Conservation (phyloP, 2,797 vertebrate genomes). For the Rhinella marina region DNA sequence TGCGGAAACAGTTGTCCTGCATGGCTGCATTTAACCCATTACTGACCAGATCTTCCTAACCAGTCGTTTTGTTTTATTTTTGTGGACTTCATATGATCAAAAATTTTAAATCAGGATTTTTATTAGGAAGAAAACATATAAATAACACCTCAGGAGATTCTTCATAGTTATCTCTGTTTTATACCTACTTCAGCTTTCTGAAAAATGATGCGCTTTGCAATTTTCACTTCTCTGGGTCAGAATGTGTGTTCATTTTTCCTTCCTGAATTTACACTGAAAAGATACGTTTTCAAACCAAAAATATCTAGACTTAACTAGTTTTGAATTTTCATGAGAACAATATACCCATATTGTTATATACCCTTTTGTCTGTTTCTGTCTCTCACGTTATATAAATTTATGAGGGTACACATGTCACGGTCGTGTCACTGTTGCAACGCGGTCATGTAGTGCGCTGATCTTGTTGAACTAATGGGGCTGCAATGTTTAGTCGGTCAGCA, state of each 20-base stretch:
- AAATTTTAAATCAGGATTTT: background rate
- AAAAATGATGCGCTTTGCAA: background rate
- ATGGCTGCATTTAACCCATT: background rate
- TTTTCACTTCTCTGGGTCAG: constrained; percentile 41
- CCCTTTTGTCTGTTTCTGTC: background rate
- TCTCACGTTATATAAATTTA: too few species aligned
- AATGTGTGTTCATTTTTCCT: background rate
- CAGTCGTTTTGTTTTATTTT: background rate
- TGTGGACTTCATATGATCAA: background rate
- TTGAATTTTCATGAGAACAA: background rate
- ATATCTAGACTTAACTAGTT: constrained; percentile 30
- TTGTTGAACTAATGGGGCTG: too few species aligned
- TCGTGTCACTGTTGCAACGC: too few species aligned
- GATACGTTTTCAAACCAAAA: background rate
- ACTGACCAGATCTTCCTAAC: background rate
- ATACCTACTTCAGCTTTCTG: background rate
- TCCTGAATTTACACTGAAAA: constrained; percentile 10
- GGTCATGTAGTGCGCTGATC: too few species aligned
- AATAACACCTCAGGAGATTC: background rate
- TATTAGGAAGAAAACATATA: background rate
- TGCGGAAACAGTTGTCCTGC: background rate
- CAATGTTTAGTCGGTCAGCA: too few species aligned
- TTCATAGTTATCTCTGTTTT: background rate
- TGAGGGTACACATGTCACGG: too few species aligned
- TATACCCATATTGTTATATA: background rate